Base-by-base conservation (phyloP, 2,113 vertebrate genomes). In the Sorex fumeus region DNA sequence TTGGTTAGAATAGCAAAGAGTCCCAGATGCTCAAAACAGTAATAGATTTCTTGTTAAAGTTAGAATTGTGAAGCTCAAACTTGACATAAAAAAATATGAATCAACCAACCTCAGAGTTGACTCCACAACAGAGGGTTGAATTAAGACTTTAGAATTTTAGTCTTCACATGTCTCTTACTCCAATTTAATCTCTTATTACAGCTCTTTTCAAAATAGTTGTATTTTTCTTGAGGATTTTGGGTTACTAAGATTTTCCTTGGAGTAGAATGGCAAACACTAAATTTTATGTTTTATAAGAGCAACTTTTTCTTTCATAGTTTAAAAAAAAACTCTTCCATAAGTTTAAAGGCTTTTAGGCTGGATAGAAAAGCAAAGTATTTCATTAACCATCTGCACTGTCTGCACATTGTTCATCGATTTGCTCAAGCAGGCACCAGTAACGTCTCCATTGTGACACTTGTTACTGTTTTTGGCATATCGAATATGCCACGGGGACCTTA, bases 41-140 rank as follows among this genome's bases (percentile, higher is more conserved):
- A 69, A 72, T 82, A 6, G 50, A 60, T 85, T 94, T 16, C 77
- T 90, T 27, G 32, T 86, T 93, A 91, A 89, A 91, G 81, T 69
- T 45, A 87, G 40, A 96, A 91, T 11, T 81, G 40, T 76, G 40
- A 43, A 93, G 6, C 1, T 2, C 87, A 47, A 91, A 64, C 6
- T 84, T 87, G 36, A 87, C 43, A 62, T 7, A 53, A 74, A 23
- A 87, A 83, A 9, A 8, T 34, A 72, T 4, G 43, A 40, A 88
- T 40, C 90, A 78, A 76, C 21, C 70, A 88, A 71, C 27, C 66
- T 91, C 9, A 28, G 28, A 43, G 19, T 40, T 84, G 43, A 4
- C 57, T 83, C 50, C 30, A 78, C 88, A 85, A 90, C 27, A 92
- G 50, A 79, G 76, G 66, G 19, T 60, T 80, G 36, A 90, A 78